Evolutionary conservation across 1,140 invertebrate genomes (phyloP).

Genomic region (Temnothorax nylanderi): DNA sequence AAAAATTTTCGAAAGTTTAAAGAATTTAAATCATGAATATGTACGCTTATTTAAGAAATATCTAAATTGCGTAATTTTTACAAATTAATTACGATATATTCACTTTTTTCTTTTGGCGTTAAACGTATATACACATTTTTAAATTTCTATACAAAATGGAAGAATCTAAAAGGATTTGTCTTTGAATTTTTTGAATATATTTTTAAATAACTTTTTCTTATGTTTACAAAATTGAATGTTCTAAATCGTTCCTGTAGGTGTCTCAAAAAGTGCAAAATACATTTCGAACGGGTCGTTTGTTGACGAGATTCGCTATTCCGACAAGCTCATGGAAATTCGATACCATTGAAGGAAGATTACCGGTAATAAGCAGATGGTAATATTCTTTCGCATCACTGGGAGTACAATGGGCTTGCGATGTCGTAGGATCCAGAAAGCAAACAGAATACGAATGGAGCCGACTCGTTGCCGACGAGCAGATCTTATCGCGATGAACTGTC

Average conservation of each 20-base stretch:
- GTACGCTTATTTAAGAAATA: background rate
- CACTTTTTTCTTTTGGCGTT: background rate
- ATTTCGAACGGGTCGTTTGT: background rate
- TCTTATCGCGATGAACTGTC: slow-evolving; percentile 79
- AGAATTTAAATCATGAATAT: background rate
- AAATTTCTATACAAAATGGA: background rate
- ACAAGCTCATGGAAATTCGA: slow-evolving; percentile 69
- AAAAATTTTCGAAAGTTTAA: background rate
- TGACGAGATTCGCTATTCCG: slow-evolving; percentile 28
- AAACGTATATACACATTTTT: no score
- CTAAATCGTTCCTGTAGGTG: background rate
- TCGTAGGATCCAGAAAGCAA: slow-evolving; percentile 70
- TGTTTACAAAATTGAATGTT: background rate
- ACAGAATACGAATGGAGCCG: slow-evolving; percentile 78
- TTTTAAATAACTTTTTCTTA: background rate
- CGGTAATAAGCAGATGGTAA: slow-evolving; percentile 83
- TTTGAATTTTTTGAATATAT: background rate
- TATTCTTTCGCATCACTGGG: slow-evolving; percentile 68
- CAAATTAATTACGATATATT: background rate
- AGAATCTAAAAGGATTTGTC: background rate
- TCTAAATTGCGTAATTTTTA: background rate
- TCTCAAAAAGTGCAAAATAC: background rate
- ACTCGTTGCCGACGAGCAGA: slow-evolving; percentile 73
- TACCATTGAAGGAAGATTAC: slow-evolving; percentile 76
- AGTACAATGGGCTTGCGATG: slow-evolving; percentile 71